Evolutionary conservation across 2,797 vertebrate genomes (phyloP).

Genomic region (Pelodytes ibericus): DNA sequence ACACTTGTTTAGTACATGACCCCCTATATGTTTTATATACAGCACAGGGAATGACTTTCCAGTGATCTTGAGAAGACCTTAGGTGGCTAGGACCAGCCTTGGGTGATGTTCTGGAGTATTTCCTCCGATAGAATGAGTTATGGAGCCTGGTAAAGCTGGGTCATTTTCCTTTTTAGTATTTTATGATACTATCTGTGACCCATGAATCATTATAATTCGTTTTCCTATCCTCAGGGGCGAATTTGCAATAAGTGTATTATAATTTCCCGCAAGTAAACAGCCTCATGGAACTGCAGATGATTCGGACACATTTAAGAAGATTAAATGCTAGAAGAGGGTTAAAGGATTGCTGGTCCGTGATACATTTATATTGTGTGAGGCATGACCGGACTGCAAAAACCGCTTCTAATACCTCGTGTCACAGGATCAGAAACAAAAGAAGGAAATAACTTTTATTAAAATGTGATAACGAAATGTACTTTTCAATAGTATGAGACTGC

Average conservation of each 20-base stretch:
- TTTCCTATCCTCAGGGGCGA: neutral
- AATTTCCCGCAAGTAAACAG: conserved; percentile 1
- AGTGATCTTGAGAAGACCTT: conserved; percentile 4
- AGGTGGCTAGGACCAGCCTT: neutral
- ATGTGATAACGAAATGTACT: too few species aligned
- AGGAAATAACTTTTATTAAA: neutral
- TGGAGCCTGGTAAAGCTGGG: conserved; percentile 1
- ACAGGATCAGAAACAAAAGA: neutral
- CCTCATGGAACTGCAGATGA: neutral
- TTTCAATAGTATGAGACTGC: too few species aligned
- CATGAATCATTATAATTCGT: conserved; percentile 17
- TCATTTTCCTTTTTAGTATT: conserved; percentile 18
- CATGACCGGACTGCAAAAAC: neutral
- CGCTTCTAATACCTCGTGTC: too few species aligned
- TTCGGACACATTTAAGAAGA: neutral
- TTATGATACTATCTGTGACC: conserved; percentile 33
- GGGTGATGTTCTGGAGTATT: conserved; percentile 10
- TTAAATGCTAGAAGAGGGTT: neutral
- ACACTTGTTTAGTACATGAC: too few species aligned
- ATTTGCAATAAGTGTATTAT: conserved; percentile 19
- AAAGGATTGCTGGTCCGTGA: neutral
- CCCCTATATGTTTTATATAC: too few species aligned
- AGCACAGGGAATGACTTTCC: conserved; percentile 1
- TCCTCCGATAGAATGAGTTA: conserved; percentile 23
- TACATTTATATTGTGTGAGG: neutral